Conservation (phyloP, 2,113 vertebrate genomes). For the Oreocharis arfaki region DNA sequence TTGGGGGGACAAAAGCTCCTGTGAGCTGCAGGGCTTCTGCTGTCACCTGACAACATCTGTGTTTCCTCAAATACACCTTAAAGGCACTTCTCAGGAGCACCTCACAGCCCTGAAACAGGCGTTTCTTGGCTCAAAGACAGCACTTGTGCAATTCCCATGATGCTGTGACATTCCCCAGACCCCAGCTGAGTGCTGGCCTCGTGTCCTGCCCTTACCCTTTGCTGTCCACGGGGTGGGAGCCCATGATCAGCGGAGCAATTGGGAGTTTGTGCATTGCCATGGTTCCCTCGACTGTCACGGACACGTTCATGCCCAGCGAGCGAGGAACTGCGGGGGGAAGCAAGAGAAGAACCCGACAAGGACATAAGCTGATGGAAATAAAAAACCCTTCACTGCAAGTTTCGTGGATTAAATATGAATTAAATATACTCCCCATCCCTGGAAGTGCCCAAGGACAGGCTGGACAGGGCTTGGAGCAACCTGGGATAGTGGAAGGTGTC, state of each 20-base stretch:
- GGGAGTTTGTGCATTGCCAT: constrained; percentile 90
- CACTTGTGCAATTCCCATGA: accelerated
- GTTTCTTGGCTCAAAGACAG: neutral
- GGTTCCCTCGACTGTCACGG: constrained; percentile 92
- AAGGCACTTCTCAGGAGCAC: neutral
- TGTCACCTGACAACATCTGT: accelerated
- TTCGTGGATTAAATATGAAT: neutral
- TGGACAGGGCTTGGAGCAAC: neutral
- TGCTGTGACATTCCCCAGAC: neutral
- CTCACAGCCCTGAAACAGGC: neutral
- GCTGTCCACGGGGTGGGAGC: constrained; percentile 94
- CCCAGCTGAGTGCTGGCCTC: neutral
- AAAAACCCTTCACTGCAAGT: accelerated
- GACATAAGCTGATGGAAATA: neutral
- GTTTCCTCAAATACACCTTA: neutral
- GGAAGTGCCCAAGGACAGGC: neutral
- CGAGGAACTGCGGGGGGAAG: constrained; percentile 79
- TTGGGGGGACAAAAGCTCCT: neutral
- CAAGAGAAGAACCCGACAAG: neutral
- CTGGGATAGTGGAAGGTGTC: neutral
- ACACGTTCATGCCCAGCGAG: constrained; percentile 87
- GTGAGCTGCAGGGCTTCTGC: neutral
- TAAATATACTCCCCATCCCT: neutral
- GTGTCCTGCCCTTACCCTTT: constrained; percentile 81
- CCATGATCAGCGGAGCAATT: constrained; percentile 93